phyloP scores from a whole-genome alignment of 2,797 vertebrate genomes.

The Ambastaia sidthimunki region DNA sequence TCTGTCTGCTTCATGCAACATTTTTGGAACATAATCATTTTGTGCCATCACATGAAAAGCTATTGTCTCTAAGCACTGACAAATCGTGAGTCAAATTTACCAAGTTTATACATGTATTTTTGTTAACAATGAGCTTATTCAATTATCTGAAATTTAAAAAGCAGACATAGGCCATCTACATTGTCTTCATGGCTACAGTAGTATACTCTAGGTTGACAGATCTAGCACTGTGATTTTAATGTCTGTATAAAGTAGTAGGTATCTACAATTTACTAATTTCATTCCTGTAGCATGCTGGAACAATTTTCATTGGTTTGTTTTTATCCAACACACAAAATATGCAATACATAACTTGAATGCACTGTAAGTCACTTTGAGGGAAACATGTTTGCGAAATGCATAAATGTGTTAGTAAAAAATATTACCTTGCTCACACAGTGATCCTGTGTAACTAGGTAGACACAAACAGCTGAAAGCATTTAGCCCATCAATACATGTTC shows the following conservation, averaged over 20 bases:
- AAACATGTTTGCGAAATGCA: background rate
- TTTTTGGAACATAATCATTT: background rate
- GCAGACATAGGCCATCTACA: background rate
- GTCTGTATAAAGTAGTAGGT: background rate
- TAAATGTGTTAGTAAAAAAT: constrained; percentile 11
- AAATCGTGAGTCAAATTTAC: constrained; percentile 21
- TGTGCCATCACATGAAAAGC: background rate
- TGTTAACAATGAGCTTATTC: background rate
- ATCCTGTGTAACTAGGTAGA: constrained; percentile 91
- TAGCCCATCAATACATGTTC: constrained; percentile 88
- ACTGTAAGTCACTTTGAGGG: background rate
- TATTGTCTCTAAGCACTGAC: background rate
- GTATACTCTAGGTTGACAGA: background rate
- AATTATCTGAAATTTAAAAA: background rate
- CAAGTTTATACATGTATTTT: background rate
- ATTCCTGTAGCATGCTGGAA: too few relatives aligned
- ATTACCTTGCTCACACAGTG: constrained; percentile 93
- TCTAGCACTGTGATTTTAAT: background rate
- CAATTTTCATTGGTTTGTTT: too few relatives aligned
- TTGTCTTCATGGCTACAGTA: background rate
- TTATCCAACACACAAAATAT: too few relatives aligned
- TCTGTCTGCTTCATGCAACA: background rate
- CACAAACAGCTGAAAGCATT: constrained; percentile 90
- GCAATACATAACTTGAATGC: background rate
- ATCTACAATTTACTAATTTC: background rate